phyloP scores from a whole-genome alignment of 2,888 invertebrate genomes.

The Fissipunctia ypsillon region DNA sequence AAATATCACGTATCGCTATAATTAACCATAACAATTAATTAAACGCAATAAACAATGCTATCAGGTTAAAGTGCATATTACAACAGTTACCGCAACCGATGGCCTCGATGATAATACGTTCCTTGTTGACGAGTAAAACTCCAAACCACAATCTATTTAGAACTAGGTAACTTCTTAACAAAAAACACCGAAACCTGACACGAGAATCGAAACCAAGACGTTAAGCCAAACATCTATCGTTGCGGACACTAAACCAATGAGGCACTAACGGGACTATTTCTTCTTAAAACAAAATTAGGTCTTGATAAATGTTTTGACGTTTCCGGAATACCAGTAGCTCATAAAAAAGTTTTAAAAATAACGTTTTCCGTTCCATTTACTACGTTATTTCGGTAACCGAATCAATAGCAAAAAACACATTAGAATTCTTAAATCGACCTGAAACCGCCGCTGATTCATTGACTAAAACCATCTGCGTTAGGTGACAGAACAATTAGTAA shows the following conservation, averaged over 20 bases:
- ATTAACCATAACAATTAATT: slow-evolving; percentile 3
- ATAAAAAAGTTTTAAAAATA: slow-evolving; percentile 33
- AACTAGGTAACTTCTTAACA: not conserved
- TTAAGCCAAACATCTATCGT: not conserved
- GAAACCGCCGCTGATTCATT: slow-evolving; percentile 51
- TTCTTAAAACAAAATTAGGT: slow-evolving; percentile 10
- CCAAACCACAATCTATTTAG: slow-evolving; percentile 10
- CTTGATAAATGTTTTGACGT: slow-evolving; percentile 7
- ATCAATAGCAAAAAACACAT: slow-evolving; percentile 45
- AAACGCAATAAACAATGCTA: not conserved
- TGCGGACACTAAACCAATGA: slow-evolving; percentile 19
- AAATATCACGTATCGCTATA: not conserved
- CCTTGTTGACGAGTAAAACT: not conserved
- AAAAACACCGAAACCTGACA: slow-evolving; percentile 26
- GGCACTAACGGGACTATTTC: not conserved
- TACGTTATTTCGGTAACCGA: slow-evolving; percentile 42
- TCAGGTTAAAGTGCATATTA: not conserved
- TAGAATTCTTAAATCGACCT: slow-evolving; percentile 48
- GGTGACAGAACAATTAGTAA: slow-evolving; percentile 33
- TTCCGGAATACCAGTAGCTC: slow-evolving; percentile 31
- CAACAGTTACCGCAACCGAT: not conserved
- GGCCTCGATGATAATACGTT: not conserved
- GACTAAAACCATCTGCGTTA: slow-evolving; percentile 43
- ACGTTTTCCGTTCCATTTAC: slow-evolving; percentile 32
- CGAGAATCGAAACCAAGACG: not conserved